Percentiles rank a stretch among this genome's conserved stretches.
phyloP scores from a whole-genome alignment of 2,113 vertebrate genomes.

The Phainopepla nitens region DNA sequence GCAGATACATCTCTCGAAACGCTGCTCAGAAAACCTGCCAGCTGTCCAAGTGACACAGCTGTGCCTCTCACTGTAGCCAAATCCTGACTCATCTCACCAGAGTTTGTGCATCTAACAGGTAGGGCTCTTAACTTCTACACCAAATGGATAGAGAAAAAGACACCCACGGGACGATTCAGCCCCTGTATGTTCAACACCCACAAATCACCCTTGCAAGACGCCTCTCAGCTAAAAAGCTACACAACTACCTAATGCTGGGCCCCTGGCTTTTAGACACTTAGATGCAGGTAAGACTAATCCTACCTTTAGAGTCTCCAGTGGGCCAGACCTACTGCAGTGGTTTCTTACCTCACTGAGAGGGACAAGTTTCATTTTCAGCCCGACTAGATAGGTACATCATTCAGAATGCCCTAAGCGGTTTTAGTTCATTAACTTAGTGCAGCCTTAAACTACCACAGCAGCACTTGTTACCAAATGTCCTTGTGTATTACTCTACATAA shows the following conservation, averaged over 20 bases:
- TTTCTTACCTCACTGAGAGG: neutral
- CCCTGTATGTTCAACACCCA: neutral
- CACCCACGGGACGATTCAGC: neutral
- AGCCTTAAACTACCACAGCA: neutral
- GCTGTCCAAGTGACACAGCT: neutral
- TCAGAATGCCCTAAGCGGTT: neutral
- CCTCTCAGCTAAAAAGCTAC: neutral
- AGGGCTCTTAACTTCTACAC: neutral
- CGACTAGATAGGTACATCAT: neutral
- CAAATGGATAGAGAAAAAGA: neutral
- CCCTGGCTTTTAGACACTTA: neutral
- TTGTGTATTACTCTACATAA: neutral
- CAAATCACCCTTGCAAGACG: neutral
- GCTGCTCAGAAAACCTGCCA: neutral
- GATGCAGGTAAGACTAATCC: neutral
- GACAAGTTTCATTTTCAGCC: neutral
- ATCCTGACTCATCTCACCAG: neutral
- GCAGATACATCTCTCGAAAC: neutral
- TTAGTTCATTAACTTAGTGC: neutral
- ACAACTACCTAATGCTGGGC: neutral
- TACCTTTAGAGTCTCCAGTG: neutral
- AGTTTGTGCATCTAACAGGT: neutral
- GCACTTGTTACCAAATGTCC: neutral
- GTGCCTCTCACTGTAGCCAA: neutral
- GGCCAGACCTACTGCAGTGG: neutral